Conservation (phyloP, 2,797 vertebrate genomes). For the Oreochromis grahami region DNA sequence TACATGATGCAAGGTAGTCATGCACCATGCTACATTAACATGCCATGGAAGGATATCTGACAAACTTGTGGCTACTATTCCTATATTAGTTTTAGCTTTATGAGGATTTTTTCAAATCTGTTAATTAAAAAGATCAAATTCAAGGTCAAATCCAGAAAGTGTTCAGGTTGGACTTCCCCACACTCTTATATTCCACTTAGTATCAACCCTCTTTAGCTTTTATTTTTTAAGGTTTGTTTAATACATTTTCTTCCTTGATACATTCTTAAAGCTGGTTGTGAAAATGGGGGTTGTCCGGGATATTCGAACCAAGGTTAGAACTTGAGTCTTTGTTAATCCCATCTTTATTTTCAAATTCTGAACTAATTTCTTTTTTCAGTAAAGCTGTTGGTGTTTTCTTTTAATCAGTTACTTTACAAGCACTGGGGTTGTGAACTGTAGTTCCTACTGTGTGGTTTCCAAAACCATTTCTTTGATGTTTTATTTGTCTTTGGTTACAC, state of each 20-base stretch:
- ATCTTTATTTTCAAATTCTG: background rate
- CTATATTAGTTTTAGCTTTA: background rate
- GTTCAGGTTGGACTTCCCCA: background rate
- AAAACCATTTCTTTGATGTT: background rate
- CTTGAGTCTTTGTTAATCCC: background rate
- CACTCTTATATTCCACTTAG: background rate
- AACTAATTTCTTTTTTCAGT: background rate
- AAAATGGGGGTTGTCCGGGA: background rate
- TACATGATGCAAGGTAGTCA: slow-evolving; percentile 76
- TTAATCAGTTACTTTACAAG: background rate
- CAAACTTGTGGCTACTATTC: background rate
- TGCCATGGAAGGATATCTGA: background rate
- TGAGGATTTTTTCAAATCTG: background rate
- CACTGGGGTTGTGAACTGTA: background rate
- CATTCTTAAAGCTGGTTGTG: background rate
- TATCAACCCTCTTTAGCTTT: background rate
- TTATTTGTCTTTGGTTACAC: background rate
- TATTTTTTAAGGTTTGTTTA: background rate
- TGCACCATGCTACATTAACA: background rate
- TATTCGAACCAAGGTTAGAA: background rate
- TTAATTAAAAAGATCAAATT: background rate
- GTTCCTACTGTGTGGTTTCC: background rate
- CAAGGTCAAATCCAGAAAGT: background rate
- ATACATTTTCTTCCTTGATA: background rate
- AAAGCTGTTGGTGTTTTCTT: background rate